Conservation (phyloP, 1,140 invertebrate species). For the Panagrolaimus sp. region DNA sequence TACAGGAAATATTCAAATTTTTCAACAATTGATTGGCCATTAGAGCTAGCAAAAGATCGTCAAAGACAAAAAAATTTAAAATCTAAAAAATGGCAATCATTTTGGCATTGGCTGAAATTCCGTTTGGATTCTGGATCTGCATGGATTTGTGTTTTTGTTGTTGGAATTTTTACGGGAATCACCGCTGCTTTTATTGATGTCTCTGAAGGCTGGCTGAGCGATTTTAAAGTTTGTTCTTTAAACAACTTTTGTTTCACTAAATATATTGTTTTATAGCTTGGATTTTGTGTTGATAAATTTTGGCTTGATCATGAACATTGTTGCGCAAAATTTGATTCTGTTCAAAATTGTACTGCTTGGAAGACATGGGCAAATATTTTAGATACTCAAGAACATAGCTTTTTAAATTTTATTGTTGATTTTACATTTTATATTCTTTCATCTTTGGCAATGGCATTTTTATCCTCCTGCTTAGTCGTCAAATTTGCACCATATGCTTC, state of each 20-base stretch:
- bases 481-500: slow-evolving; percentile 91
- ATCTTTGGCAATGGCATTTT: slow-evolving; percentile 64
- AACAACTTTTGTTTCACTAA: slow-evolving; percentile 60
- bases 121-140: slow-evolving; percentile 70
- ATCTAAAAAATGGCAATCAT: slow-evolving; percentile 23
- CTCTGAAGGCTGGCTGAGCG: slow-evolving; percentile 97
- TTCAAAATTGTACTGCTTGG: slow-evolving; percentile 69
- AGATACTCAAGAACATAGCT: slow-evolving; percentile 69
- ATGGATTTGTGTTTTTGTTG: slow-evolving; percentile 70
- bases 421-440: slow-evolving; percentile 92
- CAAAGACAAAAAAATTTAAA: slow-evolving; percentile 74
- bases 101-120: slow-evolving; percentile 14
- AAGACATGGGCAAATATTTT: slow-evolving; percentile 87
- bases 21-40: slow-evolving; percentile 98
- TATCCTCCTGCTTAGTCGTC: slow-evolving; percentile 87
- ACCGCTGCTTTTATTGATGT: slow-evolving; percentile 75
- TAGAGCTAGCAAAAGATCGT: slow-evolving; percentile 91
- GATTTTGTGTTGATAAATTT: slow-evolving; percentile 69
- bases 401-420: slow-evolving; percentile 80
- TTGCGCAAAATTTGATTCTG: slow-evolving; percentile 74
- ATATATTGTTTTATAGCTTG: background rate
- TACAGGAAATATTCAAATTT: slow-evolving; percentile 87
- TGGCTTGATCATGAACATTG: slow-evolving; percentile 98
- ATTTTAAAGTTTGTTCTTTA: slow-evolving; percentile 70
- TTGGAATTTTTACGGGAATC: slow-evolving; percentile 72